phyloP scores from a whole-genome alignment of 2,888 invertebrate species.

The Petrophora chlorosata region DNA sequence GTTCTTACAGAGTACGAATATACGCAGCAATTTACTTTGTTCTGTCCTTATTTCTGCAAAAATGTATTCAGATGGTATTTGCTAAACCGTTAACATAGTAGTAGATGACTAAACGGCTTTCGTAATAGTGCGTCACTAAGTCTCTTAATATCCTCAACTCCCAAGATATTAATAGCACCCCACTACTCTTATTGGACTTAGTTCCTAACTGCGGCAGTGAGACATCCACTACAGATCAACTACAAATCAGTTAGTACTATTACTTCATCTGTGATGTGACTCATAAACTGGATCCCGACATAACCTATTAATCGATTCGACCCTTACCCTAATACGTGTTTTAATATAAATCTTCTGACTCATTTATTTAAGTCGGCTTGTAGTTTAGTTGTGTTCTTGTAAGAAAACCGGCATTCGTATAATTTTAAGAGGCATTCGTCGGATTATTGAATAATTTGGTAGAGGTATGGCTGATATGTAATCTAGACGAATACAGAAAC shows the following conservation, averaged over 20 bases:
- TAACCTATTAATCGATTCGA: slow-evolving; percentile 25
- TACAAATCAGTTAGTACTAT: too few relatives aligned
- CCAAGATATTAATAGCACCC: slow-evolving; percentile 13
- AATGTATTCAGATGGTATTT: too few relatives aligned
- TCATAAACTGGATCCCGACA: slow-evolving; percentile 31
- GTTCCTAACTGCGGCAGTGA: slow-evolving; percentile 21
- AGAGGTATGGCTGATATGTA: neutral
- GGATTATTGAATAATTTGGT: neutral
- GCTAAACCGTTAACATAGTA: too few relatives aligned
- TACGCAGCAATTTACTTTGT: too few relatives aligned
- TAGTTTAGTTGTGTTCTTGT: slow-evolving; percentile 2
- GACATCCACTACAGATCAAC: slow-evolving; percentile 31
- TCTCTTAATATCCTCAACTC: slow-evolving; percentile 1
- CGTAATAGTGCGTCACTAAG: slow-evolving; percentile 8
- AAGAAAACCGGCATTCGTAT: neutral
- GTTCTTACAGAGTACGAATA: too few relatives aligned
- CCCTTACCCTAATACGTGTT: slow-evolving; percentile 14
- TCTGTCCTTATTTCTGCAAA: too few relatives aligned
- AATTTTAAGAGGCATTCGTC: slow-evolving; percentile 5
- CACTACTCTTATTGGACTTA: slow-evolving; percentile 17
- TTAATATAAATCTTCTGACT: slow-evolving; percentile 18
- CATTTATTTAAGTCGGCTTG: slow-evolving; percentile 5
- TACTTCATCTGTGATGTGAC: too few relatives aligned
- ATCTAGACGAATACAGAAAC: neutral
- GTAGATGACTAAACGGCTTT: slow-evolving; percentile 7